These are phyloP conservation scores for Orthonevra nobilis DNA, from an alignment of 2,888 invertebrate genomes.

Conservation along the genomic window DNA sequence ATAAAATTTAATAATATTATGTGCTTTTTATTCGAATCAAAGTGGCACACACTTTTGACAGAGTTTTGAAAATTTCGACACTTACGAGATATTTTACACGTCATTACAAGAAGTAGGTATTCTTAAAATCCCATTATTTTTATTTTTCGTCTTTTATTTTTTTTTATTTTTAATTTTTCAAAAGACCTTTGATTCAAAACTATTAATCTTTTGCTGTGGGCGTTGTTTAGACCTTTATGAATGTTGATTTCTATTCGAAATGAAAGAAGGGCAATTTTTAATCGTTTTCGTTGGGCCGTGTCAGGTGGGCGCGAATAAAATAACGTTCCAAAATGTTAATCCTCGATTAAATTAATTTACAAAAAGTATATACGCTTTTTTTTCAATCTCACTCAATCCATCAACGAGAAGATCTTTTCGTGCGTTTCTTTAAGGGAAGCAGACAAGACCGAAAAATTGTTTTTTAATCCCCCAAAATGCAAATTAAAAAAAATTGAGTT, in stretches of 20 bases:
- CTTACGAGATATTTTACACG: conserved; percentile 63
- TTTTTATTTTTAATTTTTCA: too few relatives aligned
- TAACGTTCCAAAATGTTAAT: conserved; percentile 21
- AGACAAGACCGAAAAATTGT: too few relatives aligned
- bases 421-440: too few relatives aligned
- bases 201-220: conserved; percentile 25
- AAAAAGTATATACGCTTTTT: too few relatives aligned
- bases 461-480: neutral
- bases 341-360: neutral
- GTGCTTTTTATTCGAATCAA: too few relatives aligned
- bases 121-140: conserved; percentile 25
- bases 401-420: too few relatives aligned
- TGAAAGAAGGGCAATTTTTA: conserved; percentile 9
- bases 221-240: conserved; percentile 16
- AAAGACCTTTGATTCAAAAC: conserved; percentile 47
- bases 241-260: conserved; percentile 4
- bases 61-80: conserved; percentile 53
- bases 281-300: conserved; percentile 45
- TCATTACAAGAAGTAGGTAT: conserved; percentile 45
- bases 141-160: too few relatives aligned
- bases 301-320: conserved; percentile 8
- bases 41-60: neutral
- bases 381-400: too few relatives aligned
- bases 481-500: conserved; percentile 36
- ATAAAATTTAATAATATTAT: conserved; percentile 1